phyloP scores from a whole-genome alignment of 2,888 invertebrate genomes.

The Leistus spinibarbis region DNA sequence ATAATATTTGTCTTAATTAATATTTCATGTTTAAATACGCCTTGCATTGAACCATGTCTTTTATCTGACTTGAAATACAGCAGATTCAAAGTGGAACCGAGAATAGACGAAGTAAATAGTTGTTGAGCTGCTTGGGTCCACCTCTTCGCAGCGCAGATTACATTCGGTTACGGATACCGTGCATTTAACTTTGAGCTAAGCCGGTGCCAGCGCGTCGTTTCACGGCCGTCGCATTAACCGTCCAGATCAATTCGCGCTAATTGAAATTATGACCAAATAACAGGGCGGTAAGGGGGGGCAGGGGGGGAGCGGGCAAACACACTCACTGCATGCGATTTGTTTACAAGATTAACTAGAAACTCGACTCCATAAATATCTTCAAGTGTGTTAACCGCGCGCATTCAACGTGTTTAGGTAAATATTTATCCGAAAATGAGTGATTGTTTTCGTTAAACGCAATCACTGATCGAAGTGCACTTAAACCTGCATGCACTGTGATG shows the following conservation, averaged over 20 bases:
- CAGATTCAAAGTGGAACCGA: neutral
- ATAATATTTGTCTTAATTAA: no score
- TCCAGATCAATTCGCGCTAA: constrained; percentile 33
- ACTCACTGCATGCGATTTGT: neutral
- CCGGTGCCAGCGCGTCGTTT: constrained; percentile 4
- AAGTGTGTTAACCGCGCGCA: neutral
- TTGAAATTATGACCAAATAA: constrained; percentile 28
- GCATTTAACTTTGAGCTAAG: constrained; percentile 34
- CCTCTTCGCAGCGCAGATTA: constrained; percentile 4
- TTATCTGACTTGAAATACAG: neutral
- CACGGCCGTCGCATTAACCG: constrained; percentile 5
- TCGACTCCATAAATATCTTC: neutral
- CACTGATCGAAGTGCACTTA: constrained; percentile 37
- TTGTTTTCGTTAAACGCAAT: constrained; percentile 37
- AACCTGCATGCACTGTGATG: constrained; percentile 3
- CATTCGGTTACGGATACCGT: constrained; percentile 18
- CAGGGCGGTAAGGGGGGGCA: neutral
- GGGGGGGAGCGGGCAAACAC: neutral
- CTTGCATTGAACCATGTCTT: neutral
- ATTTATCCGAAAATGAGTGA: constrained; percentile 39
- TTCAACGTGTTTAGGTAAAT: no score
- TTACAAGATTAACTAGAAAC: neutral
- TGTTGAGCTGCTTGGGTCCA: neutral
- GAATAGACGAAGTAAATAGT: neutral
- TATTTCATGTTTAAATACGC: no score